Conservation (phyloP, 2,113 vertebrate genomes). For the Mustelus asterias region DNA sequence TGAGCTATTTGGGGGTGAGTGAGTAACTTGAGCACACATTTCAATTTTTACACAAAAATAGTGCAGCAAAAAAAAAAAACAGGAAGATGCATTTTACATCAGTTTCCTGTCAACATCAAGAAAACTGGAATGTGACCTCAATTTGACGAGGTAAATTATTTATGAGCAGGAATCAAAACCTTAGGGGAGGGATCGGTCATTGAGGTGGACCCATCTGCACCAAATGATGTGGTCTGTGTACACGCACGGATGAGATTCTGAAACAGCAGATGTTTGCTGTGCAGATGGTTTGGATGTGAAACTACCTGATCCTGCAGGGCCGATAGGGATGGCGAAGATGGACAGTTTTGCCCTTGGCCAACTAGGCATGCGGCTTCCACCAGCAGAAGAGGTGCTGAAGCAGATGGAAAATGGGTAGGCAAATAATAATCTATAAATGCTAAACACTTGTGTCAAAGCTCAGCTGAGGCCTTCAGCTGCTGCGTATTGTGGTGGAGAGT, state of each 20-base stretch:
- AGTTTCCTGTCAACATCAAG: neutral
- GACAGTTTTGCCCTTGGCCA: neutral
- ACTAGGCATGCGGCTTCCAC: neutral
- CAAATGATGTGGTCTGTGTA: neutral
- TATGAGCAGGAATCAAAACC: conserved; percentile 22
- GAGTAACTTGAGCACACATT: neutral
- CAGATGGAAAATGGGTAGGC: conserved; percentile 20
- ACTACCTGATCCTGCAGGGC: conserved; percentile 12
- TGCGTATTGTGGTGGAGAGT: neutral
- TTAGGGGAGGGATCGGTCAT: neutral
- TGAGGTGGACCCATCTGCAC: neutral
- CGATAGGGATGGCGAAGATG: neutral
- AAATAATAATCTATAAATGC: conserved; percentile 10
- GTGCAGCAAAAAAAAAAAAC: neutral
- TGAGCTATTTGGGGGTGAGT: neutral
- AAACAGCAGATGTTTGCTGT: neutral
- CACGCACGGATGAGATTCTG: neutral
- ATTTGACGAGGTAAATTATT: conserved; percentile 10
- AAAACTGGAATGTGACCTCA: conserved; percentile 13
- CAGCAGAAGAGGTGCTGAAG: conserved; percentile 16
- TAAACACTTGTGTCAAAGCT: neutral
- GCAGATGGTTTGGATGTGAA: conserved; percentile 24
- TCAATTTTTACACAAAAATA: neutral
- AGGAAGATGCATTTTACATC: neutral
- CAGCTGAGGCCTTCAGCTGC: conserved; percentile 13